Conservation (phyloP, 2,113 vertebrate species). For the Serinus canaria region DNA sequence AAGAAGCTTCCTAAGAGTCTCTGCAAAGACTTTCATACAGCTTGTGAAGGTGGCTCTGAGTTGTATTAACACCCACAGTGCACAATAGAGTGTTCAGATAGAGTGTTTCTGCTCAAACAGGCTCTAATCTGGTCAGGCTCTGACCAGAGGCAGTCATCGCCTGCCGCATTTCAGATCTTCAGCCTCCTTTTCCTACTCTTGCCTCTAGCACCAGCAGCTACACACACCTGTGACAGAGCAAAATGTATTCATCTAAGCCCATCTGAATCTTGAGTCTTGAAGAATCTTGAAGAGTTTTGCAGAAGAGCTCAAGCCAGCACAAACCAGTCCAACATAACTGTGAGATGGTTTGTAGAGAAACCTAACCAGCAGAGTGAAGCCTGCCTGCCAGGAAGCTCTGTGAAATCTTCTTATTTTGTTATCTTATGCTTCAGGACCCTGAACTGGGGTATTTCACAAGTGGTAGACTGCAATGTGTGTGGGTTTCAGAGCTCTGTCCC, state of each 20-base stretch:
- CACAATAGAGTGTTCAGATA: neutral
- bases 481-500: neutral
- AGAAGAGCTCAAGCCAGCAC: neutral
- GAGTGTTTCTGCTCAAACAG: neutral
- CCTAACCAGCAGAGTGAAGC: neutral
- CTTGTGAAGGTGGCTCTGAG: neutral
- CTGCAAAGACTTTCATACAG: neutral
- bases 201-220: neutral
- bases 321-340: neutral
- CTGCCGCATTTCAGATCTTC: neutral
- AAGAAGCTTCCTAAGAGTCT: neutral
- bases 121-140: neutral
- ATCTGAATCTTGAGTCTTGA: neutral
- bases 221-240: neutral
- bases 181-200: neutral
- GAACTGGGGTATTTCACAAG: neutral
- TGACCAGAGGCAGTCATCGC: neutral
- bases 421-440: neutral
- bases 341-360: neutral
- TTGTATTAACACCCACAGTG: neutral
- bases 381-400: neutral
- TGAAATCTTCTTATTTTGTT: neutral
- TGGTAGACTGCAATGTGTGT: accelerated
- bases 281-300: neutral
- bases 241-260: neutral